phyloP scores from a whole-genome alignment of 2,797 vertebrate genomes.

The Sorex maritimensis region DNA sequence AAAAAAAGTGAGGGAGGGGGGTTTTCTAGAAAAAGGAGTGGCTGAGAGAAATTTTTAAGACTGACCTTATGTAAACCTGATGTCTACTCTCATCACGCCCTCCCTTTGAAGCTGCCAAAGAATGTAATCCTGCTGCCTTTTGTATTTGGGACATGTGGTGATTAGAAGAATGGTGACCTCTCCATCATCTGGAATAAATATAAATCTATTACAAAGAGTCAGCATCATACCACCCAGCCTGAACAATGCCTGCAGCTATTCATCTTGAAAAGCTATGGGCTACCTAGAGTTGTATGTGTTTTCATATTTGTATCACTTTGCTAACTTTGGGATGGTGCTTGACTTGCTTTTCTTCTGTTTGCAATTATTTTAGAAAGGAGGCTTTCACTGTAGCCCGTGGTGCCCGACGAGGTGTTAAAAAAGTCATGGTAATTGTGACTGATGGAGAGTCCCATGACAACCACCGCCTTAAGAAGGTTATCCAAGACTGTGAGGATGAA shows the following conservation, averaged over 20 bases:
- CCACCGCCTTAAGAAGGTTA: constrained; percentile 91
- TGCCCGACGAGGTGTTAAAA: constrained; percentile 95
- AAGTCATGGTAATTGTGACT: constrained; percentile 98
- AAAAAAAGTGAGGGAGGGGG: background rate
- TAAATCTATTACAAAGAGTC: background rate
- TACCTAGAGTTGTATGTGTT: background rate
- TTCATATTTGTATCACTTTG: background rate
- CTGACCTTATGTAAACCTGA: background rate
- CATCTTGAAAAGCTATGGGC: background rate
- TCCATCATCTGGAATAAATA: background rate
- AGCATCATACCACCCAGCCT: background rate
- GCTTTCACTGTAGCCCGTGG: constrained; percentile 96
- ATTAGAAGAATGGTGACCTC: background rate
- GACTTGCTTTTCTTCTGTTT: constrained; percentile 69
- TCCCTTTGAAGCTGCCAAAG: constrained; percentile 38
- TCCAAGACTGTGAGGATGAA: constrained; percentile 92
- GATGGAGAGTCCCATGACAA: constrained; percentile 98
- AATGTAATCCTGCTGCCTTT: constrained; percentile 3
- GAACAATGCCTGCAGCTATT: background rate
- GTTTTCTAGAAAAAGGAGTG: constrained; percentile 48
- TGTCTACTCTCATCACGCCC: background rate
- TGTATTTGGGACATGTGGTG: background rate
- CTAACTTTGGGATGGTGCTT: constrained; percentile 22
- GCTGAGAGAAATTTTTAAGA: constrained; percentile 20
- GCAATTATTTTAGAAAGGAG: constrained; percentile 92